Evolutionary conservation across 2,113 vertebrate species (phyloP), one percentile per base, ranked within the genome.

Genomic region (Campylorhamphus procurvoides): DNA sequence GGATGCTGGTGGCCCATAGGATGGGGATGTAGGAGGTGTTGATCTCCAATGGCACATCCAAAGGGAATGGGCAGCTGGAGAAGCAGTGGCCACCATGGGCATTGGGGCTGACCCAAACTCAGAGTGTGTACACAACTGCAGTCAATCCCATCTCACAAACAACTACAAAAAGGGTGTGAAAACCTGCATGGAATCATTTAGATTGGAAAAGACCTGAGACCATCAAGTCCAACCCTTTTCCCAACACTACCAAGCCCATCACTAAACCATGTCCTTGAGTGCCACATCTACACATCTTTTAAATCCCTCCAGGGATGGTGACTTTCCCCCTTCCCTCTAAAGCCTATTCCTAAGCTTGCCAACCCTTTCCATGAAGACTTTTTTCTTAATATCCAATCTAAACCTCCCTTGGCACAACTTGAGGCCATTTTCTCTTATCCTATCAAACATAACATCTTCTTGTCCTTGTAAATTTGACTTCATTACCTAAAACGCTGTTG

Each of bases 101-200:
- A 6, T 1, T 0, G 0, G 31, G 8, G 28, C 3, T n/a, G 60
- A 4, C 8, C 14, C 4, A 16, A 52, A 50, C 29, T 31, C 29
- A 6, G 31, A 16, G 13, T 0, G 0, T 4, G 8, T 2, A 0
- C 29, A 1, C 4, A 1, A 0, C 23, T 60, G 18, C 8, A 14
- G 14, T 9, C 22, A 19, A 12, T 31, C 29, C 37, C 53, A 10
- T 1, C 69, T 25, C 81, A 27, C 33, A 25, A 19, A 46, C 3
- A 2, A 2, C 6, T 37, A 18, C 37, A 19, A 3, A 78, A 35
- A 62, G 8, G 18, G 3, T 0, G 1, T 42, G 52, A 10, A 35
- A 76, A 76, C 7, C 39, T 47, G 59, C 52, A 24, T 8, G 6
- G 52, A 58, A 17, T 8, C 27, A 1, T 33, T 58, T 3, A 4